Base-by-base conservation (phyloP, 2,797 vertebrate genomes). In the Alauda arvensis region DNA sequence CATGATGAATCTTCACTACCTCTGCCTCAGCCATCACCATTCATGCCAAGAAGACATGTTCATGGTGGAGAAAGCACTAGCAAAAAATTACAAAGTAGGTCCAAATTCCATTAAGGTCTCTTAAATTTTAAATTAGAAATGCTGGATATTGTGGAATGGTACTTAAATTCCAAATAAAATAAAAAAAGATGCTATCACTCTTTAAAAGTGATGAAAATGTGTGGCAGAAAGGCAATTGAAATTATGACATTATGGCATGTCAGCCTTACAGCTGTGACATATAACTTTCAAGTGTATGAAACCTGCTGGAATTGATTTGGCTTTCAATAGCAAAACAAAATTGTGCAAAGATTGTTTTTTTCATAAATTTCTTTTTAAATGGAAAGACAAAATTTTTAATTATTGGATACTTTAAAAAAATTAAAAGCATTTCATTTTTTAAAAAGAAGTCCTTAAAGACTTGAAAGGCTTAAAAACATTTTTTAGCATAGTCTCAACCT, bases 41-140 rank as follows among this genome's bases (percentile, higher is more conserved):
- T 98, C 97, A 97, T 99, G 97, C 98, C 98, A 93, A 97, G 99
- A 90, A 98, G 98, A 97, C 98, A 99, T 94, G 92, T 98, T 87
- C 99, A 99, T 18, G 94, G 92, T 20, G 96, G 96, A 71, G 99
- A 99, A 69, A 96, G 96, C 89, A 97, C 98, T 66, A 97, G 97
- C 96, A 99, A 99, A 97, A 99, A 99, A 96, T 97, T 99, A 87
- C 99, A 99, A 97, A 98, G 99, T 99, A 97, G 96, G 99, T 99
- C 39, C n/a, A 59, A 66, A 29, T 40, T 70, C 63, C 40, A 72
- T 29, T 79, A 6, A 81, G 57, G 16, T 52, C 31, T 77, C 39
- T 43, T 25, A 63, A 71, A 53, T 69, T 69, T 70, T 40, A 72
- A 60, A 66, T 77, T 59, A n/a, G 34, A 82, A 78, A 21, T 81